phyloP scores from a whole-genome alignment of 2,888 invertebrate species.

The Vesta saturnalis region DNA sequence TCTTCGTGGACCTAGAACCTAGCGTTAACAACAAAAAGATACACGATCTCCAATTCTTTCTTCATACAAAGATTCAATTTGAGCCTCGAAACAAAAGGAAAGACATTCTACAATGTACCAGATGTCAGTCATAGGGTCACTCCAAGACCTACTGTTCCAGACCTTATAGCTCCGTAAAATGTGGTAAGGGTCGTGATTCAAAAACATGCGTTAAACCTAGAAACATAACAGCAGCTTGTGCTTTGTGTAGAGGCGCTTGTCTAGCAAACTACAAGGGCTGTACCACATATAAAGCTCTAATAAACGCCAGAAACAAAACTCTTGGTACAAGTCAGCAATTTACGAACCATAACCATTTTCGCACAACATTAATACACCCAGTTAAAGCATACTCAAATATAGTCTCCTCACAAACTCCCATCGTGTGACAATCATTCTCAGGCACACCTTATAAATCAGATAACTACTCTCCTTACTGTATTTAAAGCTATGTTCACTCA shows the following conservation, averaged over 20 bases:
- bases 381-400: constrained; percentile 9
- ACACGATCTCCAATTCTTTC: too few relatives aligned
- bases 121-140: constrained; percentile 16
- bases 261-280: too few relatives aligned
- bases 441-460: constrained; percentile 7
- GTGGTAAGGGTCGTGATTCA: constrained; percentile 8
- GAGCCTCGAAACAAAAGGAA: constrained; percentile 9
- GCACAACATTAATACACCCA: background rate
- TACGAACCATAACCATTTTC: background rate
- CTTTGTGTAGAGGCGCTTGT: constrained; percentile 3
- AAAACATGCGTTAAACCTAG: constrained; percentile 5
- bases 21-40: constrained; percentile 11
- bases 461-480: background rate
- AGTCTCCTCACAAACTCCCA: background rate
- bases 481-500: constrained; percentile 11
- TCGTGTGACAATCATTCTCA: constrained; percentile 7
- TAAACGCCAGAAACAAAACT: too few relatives aligned
- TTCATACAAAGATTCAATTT: too few relatives aligned
- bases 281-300: constrained; percentile 4
- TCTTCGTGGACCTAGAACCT: constrained; percentile 15
- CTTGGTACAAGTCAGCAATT: constrained; percentile 5
- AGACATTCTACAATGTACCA: constrained; percentile 14
- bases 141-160: too few relatives aligned
- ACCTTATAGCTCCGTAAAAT: constrained; percentile 12
- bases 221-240: constrained; percentile 10